These are phyloP conservation scores for Torymus tubicola DNA, from an alignment of 2,888 invertebrate species.

Conservation along the genomic window DNA sequence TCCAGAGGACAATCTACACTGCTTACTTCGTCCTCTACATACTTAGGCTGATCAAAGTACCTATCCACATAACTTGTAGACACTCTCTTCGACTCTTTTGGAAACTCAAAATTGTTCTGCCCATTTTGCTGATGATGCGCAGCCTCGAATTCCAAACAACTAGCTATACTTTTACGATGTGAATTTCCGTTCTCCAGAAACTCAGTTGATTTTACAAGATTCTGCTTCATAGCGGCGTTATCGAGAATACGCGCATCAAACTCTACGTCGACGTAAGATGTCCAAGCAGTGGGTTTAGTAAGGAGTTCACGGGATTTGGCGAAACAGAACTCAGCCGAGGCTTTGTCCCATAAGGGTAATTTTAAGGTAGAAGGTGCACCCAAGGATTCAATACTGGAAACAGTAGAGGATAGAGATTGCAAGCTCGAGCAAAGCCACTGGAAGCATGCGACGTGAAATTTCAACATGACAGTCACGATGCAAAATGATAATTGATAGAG, in stretches of 20 bases:
- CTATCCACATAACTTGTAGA: constrained; percentile 74
- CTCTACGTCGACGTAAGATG: constrained; percentile 73
- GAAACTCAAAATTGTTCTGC: constrained; percentile 66
- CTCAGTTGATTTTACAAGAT: constrained; percentile 71
- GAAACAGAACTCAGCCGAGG: constrained; percentile 85
- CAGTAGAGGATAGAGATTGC: constrained; percentile 76
- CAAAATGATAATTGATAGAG: constrained; percentile 13
- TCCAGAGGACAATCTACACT: constrained; percentile 66
- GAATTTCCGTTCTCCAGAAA: constrained; percentile 69
- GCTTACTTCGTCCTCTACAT: constrained; percentile 66
- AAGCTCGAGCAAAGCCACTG: constrained; percentile 77
- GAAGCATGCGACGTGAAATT: constrained; percentile 27
- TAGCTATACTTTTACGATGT: constrained; percentile 62
- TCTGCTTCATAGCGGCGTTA: constrained; percentile 67
- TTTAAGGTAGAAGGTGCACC: constrained; percentile 76
- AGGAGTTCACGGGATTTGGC: constrained; percentile 84
- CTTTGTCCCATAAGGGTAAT: constrained; percentile 84
- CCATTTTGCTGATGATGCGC: constrained; percentile 64
- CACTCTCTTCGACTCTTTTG: constrained; percentile 68
- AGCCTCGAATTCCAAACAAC: constrained; percentile 59
- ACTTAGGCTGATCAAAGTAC: constrained; percentile 73
- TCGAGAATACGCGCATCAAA: constrained; percentile 70
- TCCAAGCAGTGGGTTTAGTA: constrained; percentile 78
- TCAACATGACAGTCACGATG: constrained; percentile 28
- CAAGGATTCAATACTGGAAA: constrained; percentile 77